These are phyloP conservation scores for Rhinopomastus cyanomelas DNA, from an alignment of 2,113 vertebrate species.

Conservation along the genomic window DNA sequence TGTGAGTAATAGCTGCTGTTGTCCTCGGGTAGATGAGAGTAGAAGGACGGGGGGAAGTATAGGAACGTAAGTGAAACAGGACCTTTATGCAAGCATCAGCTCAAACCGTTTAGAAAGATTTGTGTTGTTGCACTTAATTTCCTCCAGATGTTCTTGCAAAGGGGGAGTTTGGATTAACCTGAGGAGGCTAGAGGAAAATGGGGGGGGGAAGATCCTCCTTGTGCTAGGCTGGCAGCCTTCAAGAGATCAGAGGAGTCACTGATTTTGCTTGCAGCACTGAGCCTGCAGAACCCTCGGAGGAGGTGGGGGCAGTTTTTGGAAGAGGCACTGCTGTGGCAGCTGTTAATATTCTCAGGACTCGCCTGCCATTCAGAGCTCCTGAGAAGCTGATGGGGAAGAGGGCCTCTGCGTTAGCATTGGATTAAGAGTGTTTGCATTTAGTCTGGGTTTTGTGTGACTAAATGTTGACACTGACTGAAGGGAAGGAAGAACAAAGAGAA, in stretches of 20 bases:
- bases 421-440: constrained; percentile 32
- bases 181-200: not conserved
- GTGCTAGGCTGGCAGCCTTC: not conserved
- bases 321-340: not conserved
- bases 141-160: constrained; percentile 36
- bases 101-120: not conserved
- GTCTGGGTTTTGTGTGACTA: not conserved
- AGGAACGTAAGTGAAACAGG: not conserved
- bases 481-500: not conserved
- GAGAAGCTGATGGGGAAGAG: not conserved
- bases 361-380: not conserved
- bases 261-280: not conserved
- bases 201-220: not conserved
- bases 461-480: not conserved
- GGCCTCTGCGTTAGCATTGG: not conserved
- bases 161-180: constrained; percentile 3
- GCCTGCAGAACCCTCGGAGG: not conserved
- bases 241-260: not conserved
- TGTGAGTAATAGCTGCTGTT: constrained; percentile 16
- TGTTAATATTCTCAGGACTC: constrained; percentile 20
- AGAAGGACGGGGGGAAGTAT: not conserved
- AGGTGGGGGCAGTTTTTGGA: not conserved
- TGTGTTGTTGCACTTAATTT: constrained; percentile 39
- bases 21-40: not conserved
- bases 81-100: constrained; percentile 14